Base-by-base conservation (phyloP, 2,113 vertebrate genomes). In the Stigmatopora argus region DNA sequence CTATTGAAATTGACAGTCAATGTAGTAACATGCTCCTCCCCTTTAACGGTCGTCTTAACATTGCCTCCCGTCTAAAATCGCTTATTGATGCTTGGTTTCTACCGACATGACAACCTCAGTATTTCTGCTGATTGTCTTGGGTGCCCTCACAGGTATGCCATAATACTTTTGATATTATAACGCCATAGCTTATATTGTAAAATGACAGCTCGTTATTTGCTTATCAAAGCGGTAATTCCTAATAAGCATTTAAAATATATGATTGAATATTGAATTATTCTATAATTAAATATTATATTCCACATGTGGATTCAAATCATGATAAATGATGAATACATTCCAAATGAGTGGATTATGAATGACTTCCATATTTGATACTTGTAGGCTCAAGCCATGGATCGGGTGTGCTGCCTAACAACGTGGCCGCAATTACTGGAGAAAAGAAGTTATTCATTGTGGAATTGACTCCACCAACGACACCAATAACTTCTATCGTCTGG, bases 401-500 rank as follows among this genome's bases (percentile, higher is more conserved):
- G 12, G 63, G 45, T 11, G 19, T 86, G 58, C 44, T 83, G 0
- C 71, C 77, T 51, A 63, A 77, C 19, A 5, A 1, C 63, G 52
- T 71, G 0, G 46, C 0, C 17, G 71, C 66, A 31, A 3, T 26
- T 45, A 63, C 65, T 3, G 81, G 75, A 64, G 65, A 15, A 48
- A 78, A 57, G 1, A 63, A 77, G 52, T 66, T 0, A 10, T 82
- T 85, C 18, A 58, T 14, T 60, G 77, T 73, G n/a, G 71, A 67
- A 1, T 0, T 80, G 51, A 21, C 23, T 34, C 66, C 65, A 53
- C 1, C 67, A 38, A 38, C 19, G 41, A 26, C 0, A n/a, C 52
- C 67, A 13, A 56, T 72, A 13, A 0, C 18, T 3, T 0, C 7
- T 46, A 21, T 83, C 3, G 26, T 1, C 8, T 85, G 83, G 81